Conservation (phyloP, 2,113 vertebrate species). For the Haemorhous mexicanus region DNA sequence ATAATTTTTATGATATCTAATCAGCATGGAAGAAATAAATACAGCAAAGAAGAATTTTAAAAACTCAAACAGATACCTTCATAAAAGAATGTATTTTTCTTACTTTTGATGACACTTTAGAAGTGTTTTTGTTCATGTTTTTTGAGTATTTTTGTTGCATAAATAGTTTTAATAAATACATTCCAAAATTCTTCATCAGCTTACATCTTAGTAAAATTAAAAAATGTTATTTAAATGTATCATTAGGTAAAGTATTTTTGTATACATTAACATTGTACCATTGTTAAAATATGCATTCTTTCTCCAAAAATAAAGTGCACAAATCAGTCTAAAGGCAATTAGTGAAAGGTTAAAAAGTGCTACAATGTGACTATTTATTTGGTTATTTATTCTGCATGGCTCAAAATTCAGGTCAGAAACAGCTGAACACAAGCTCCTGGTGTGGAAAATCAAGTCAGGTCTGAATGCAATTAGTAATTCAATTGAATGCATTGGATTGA, state of each 20-base stretch:
- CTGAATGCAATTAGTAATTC: neutral
- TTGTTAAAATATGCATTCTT: neutral
- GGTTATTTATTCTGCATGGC: neutral
- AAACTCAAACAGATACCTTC: neutral
- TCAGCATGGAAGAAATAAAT: neutral
- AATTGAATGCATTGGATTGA: neutral
- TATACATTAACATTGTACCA: neutral
- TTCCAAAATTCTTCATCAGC: neutral
- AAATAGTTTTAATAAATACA: neutral
- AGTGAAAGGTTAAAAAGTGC: neutral
- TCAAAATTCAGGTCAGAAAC: neutral
- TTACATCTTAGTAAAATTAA: neutral
- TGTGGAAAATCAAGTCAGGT: neutral
- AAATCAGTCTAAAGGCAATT: neutral
- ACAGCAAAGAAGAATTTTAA: neutral
- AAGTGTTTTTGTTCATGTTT: neutral
- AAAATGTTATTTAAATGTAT: neutral
- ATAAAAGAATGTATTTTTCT: neutral
- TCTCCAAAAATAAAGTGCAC: neutral
- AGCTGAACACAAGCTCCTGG: neutral
- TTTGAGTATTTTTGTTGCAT: neutral
- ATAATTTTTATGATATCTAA: neutral
- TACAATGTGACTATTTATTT: neutral
- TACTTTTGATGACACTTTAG: neutral
- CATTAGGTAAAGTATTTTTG: neutral